These are phyloP conservation scores for Macaria liturata DNA, from an alignment of 2,888 invertebrate species.

Conservation along the genomic window DNA sequence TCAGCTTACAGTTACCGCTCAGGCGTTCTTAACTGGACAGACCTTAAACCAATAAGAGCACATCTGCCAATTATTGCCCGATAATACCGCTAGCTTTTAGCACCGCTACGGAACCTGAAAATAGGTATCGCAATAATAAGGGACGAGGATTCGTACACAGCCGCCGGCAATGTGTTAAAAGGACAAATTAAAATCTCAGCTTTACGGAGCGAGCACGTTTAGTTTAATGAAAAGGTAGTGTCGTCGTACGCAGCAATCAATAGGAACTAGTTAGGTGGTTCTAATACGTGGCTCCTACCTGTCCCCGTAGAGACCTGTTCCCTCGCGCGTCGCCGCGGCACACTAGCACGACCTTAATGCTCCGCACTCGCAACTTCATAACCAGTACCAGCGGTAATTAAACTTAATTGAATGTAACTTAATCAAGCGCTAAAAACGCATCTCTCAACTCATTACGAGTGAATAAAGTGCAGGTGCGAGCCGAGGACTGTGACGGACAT, in stretches of 20 bases:
- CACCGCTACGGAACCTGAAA: conserved; percentile 1
- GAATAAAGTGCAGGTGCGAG: conserved; percentile 21
- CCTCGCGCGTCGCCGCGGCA: conserved; percentile 45
- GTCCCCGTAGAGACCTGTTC: conserved; percentile 50
- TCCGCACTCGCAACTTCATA: conserved; percentile 42
- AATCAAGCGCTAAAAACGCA: conserved; percentile 39
- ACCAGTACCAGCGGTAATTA: conserved; percentile 46
- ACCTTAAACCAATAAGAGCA: conserved; percentile 19
- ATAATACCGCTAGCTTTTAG: conserved; percentile 9
- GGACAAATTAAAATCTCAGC: conserved; percentile 32
- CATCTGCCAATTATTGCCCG: conserved; percentile 23
- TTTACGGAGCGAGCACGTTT: conserved; percentile 35
- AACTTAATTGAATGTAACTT: conserved; percentile 44
- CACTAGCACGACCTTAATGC: conserved; percentile 35
- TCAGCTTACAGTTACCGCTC: conserved; percentile 27
- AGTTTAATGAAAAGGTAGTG: conserved; percentile 51
- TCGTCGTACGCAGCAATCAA: conserved; percentile 48
- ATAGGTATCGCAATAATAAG: conserved; percentile 5
- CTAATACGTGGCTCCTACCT: conserved; percentile 36
- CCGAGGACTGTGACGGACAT: conserved; percentile 21
- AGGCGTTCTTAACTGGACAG: conserved; percentile 25
- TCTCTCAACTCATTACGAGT: conserved; percentile 37
- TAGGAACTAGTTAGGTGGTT: conserved; percentile 50
- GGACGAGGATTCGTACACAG: not conserved
- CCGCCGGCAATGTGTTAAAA: conserved; percentile 25